These are phyloP conservation scores for Brachyhypopomus gauderio DNA, from an alignment of 2,113 vertebrate genomes.

Conservation along the genomic window DNA sequence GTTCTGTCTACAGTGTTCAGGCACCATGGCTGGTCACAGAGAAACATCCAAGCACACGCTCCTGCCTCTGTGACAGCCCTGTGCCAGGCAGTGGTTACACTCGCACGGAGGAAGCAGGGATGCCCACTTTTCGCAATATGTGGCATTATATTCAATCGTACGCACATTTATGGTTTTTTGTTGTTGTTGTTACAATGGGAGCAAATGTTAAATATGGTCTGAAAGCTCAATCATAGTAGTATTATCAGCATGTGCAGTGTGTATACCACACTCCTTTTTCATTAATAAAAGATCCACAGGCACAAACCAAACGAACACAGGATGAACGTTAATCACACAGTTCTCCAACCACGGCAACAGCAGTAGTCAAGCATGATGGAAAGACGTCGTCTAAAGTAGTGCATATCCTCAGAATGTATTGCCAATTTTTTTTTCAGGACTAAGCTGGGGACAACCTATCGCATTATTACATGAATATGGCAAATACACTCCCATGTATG, in stretches of 20 bases:
- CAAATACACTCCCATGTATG: conserved; percentile 34
- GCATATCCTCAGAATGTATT: conserved; percentile 58
- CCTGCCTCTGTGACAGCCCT: conserved; percentile 73
- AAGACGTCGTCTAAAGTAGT: conserved; percentile 58
- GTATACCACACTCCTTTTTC: conserved; percentile 11
- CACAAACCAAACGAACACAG: conserved; percentile 37
- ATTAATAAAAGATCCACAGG: conserved; percentile 20
- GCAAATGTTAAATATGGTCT: not conserved
- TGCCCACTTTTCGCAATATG: conserved; percentile 79
- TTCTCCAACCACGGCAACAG: conserved; percentile 58
- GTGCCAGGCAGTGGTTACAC: conserved; percentile 70
- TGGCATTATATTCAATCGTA: conserved; percentile 65
- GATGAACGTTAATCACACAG: conserved; percentile 53
- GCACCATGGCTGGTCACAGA: conserved; percentile 70
- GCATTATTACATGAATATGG: conserved; percentile 41
- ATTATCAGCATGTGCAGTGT: conserved; percentile 41
- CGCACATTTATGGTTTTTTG: not conserved
- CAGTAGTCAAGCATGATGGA: conserved; percentile 58
- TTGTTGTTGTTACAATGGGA: conserved; percentile 2
- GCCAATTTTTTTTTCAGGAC: conserved; percentile 55
- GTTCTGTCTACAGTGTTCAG: conserved; percentile 31
- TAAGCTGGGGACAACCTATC: conserved; percentile 50
- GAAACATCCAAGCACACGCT: conserved; percentile 79
- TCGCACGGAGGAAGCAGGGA: conserved; percentile 71
- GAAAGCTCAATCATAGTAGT: conserved; percentile 51